phyloP scores from a whole-genome alignment of 2,888 invertebrate species.

The Hanleya hanleyi region DNA sequence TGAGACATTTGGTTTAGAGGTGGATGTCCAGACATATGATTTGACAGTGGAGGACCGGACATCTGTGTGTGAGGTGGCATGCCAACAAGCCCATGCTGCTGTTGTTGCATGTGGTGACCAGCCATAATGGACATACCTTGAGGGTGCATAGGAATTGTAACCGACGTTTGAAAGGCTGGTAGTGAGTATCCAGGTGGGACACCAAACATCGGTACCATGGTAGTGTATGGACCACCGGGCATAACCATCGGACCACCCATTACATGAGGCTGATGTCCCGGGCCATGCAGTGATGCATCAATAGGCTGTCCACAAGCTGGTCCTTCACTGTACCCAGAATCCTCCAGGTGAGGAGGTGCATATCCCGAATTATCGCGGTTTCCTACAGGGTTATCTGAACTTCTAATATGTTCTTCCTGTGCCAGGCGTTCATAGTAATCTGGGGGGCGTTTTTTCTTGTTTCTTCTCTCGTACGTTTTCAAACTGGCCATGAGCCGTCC shows the following conservation, averaged over 20 bases:
- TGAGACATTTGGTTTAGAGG: too few relatives aligned
- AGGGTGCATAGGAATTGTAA: not conserved
- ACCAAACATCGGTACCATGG: not conserved
- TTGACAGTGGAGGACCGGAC: too few relatives aligned
- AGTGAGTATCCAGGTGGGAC: not conserved
- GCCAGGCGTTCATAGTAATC: constrained; percentile 44
- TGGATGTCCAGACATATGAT: too few relatives aligned
- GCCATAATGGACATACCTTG: not conserved
- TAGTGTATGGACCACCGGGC: not conserved
- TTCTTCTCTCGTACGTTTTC: constrained; percentile 37
- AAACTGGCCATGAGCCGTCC: constrained; percentile 5
- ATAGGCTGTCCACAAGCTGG: not conserved
- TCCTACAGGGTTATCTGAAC: not conserved
- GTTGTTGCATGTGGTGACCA: not conserved
- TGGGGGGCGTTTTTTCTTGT: constrained; percentile 49
- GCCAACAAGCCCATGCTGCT: not conserved
- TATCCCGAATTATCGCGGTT: not conserved
- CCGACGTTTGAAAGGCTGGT: not conserved
- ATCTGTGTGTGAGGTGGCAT: not conserved
- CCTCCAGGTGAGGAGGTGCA: not conserved
- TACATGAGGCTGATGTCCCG: not conserved
- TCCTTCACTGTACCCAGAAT: not conserved
- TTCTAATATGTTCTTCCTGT: constrained; percentile 14
- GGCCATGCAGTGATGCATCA: not conserved
- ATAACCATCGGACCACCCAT: not conserved